Base-by-base conservation (phyloP, 2,888 invertebrate species). In the Pedicia rivosa region DNA sequence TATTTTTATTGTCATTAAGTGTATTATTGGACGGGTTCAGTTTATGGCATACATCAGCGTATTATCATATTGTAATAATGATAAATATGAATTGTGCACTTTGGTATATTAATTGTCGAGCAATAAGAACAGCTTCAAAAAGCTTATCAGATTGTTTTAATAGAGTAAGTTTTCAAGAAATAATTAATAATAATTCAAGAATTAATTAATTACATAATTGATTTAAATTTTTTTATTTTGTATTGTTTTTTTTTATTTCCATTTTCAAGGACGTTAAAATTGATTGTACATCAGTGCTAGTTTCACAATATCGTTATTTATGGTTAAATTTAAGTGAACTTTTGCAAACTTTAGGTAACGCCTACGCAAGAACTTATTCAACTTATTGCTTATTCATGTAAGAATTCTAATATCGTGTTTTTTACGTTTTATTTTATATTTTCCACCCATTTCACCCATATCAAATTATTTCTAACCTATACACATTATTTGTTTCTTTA, bases 61-160 rank as follows among this genome's bases (percentile, higher is more conserved):
- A 55, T 43, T 69, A 68, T 48, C 77, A 77, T 46, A 74, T 76
- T 31, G 71, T 76, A 22, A 75, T 68, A 1, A 76, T 74, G 72
- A 72, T 76, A 35, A 77, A 77, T 47, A 77, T 77, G 77, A 76
- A 75, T 50, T 74, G 74, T 42, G 74, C 75, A 0, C 58, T 77
- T 3, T 76, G 76, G 76, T 76, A 73, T 47, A 76, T 76, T 37
- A 77, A 76, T 50, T 74, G 74, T 41, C 65, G 70, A 48, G 76
- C 70, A 3, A 72, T 76, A 39, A 72, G 70, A 48, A 68, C 71
- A 27, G 76, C 75, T 0, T 69, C 70, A 10, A 63, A 64, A 47
- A 65, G 68, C 37, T 57, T 70, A 3, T 66, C 69, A 0, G 59
- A 61, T 35, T 66, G 67, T 43, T 70, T 70, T 43, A 58, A 59